phyloP scores from a whole-genome alignment of 2,797 vertebrate genomes.

The Tokudaia muenninki region DNA sequence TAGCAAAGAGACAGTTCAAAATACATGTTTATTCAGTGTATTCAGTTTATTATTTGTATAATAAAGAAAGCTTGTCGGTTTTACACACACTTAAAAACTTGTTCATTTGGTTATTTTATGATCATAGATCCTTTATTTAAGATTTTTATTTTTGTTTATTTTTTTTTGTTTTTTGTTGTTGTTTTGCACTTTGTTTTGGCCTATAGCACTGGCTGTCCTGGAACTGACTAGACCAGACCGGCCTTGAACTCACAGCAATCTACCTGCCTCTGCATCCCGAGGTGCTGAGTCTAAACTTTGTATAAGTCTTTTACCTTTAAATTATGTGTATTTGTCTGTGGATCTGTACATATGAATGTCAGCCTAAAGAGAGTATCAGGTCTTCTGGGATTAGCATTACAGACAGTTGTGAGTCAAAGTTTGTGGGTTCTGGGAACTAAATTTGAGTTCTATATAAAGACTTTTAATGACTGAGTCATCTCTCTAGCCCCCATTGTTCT shows the following conservation, averaged over 20 bases:
- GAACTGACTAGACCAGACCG: neutral
- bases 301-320: neutral
- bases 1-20: neutral
- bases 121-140: neutral
- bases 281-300: neutral
- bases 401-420: neutral
- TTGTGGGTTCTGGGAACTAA: neutral
- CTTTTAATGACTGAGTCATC: neutral
- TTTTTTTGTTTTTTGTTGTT: neutral
- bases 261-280: neutral
- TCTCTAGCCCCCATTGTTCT: neutral
- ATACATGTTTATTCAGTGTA: neutral
- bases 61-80: neutral
- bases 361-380: neutral
- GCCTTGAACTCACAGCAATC: neutral
- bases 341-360: neutral
- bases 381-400: neutral
- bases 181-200: neutral
- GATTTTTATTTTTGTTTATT: neutral
- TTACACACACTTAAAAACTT: neutral
- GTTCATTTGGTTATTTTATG: slow-evolving; percentile 34
- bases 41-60: neutral
- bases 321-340: neutral
- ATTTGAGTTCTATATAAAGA: neutral
- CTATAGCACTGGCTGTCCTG: neutral